Base-by-base conservation (phyloP, 2,888 invertebrate genomes). In the Dasysyrphus tricinctus region DNA sequence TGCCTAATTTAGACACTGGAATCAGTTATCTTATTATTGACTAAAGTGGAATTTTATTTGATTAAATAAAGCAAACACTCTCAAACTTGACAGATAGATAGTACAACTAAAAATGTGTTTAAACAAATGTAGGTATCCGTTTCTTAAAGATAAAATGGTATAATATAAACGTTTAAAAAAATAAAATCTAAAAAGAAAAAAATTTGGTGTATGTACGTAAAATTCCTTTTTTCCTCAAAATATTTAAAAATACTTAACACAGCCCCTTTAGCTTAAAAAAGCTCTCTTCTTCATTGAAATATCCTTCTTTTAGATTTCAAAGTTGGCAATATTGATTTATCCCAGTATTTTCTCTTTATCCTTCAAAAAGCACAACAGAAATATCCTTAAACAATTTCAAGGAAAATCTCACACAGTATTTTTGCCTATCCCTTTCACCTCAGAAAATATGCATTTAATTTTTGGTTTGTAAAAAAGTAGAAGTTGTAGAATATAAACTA, bases 341-440 rank as follows among this genome's bases (percentile, higher is more conserved):
- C 77, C 81, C 77, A 69, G 73, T 80, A 81, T 78, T 85, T 81
- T 69, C 61, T 9, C 29, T 65, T 49, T 44, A 70, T 77, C 61
- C 69, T 74, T 74, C 56, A 73, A 61, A 56, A 69, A 49, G 51
- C 11, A 77, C 65, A 80, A 80, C 69, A 80, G 16, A 77, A 85
- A 77, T 77, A 74, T 81, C 81, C 83, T 59, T 57, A 85, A 85
- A 85, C 85, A 85, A 81, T 69, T 54, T 42, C 42, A 69, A 81
- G 37, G 49, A 44, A 54, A 69, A 54, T 63, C 24, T 63, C 24
- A 9, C 54, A 74, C 57, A n/a, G 47, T 80, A 47, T 67, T 65
- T 69, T 67, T 72, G 34, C 49, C 61, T 61, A 42, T 61, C 24
- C 39, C 39, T 61, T 67, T 49, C 32, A 49, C 34, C 12, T 67